Conservation (phyloP, 2,888 invertebrate species). For the Aelia acuminata region DNA sequence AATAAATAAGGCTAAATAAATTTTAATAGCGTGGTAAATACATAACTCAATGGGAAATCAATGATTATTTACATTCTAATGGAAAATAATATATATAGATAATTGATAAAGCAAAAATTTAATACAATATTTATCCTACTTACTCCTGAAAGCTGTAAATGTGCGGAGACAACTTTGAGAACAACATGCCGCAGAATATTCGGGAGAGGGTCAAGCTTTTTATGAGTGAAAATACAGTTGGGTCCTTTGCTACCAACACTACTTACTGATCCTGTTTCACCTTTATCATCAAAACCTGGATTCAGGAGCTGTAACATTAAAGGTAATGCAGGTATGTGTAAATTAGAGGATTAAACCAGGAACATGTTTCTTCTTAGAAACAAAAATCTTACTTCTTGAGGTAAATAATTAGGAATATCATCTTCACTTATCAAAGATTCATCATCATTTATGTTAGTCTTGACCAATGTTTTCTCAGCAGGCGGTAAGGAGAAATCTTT, state of each 20-base stretch:
- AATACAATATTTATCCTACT: constrained; percentile 67
- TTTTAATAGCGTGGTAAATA: not conserved
- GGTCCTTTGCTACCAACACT: constrained; percentile 69
- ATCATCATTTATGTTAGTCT: constrained; percentile 84
- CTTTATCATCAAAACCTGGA: constrained; percentile 74
- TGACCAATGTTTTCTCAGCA: constrained; percentile 81
- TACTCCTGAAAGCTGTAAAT: constrained; percentile 88
- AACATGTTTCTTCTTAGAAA: not conserved
- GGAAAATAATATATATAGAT: not conserved
- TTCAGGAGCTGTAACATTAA: constrained; percentile 62
- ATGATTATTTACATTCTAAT: not conserved
- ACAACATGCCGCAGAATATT: constrained; percentile 84
- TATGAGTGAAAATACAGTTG: constrained; percentile 69
- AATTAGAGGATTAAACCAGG: not conserved
- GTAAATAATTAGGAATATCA: constrained; percentile 65
- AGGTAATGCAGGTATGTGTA: not conserved
- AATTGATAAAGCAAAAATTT: not conserved
- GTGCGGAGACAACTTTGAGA: constrained; percentile 90
- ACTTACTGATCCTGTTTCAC: constrained; percentile 73
- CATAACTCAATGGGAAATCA: not conserved
- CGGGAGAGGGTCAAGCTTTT: constrained; percentile 71
- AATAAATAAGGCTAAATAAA: not conserved
- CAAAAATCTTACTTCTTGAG: constrained; percentile 62
- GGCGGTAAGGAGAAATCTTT: constrained; percentile 85
- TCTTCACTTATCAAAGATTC: constrained; percentile 67